Evolutionary conservation across 2,888 invertebrate species (phyloP), one percentile per base, ranked within the genome.

Genomic region (Adela reaumurella): DNA sequence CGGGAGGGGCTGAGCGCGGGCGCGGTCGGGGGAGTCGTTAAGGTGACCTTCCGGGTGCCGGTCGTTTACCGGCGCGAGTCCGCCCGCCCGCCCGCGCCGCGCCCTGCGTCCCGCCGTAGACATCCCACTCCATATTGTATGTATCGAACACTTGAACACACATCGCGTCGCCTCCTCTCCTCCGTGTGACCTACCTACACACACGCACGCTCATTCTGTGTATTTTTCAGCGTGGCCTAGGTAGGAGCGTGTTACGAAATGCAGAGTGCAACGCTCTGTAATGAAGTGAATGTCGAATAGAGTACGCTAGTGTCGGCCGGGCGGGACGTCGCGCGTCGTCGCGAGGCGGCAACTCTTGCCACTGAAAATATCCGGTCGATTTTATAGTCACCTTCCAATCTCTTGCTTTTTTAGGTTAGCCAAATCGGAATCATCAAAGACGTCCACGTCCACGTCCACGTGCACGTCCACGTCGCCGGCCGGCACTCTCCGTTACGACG

Each of bases 11-110:
- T 11, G 16, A 18, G 29, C 43, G 48, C 43, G n/a, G 48, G 46
- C 43, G 24, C 42, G 46, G 41, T 45, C 45, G 49, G 53, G 57
- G 56, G 14, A 18, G 20, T 24, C 46, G 20, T 18, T 59, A 63
- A 68, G 74, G 74, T 74, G 62, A 76, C 76, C 71, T 74, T 72
- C 69, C 73, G 70, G 70, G 69, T 65, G 67, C 63, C 46, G 62
- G 56, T 58, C 58, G 58, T 59, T 61, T 58, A 60, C 60, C 43
- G 43, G 48, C 47, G 47, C 45, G 49, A 58, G 59, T 59, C 62
- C 60, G 60, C 28, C 14, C 58, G 66, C 68, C 68, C 68, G 3
- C 14, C 11, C n/a, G n/a, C 35, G 35, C 35, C 35, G 35, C 24
- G 5, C 8, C 24, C 24, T 24, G n/a, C n/a, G n/a, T n/a, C n/a